Evolutionary conservation across 2,888 invertebrate species (phyloP), one percentile per base, ranked within the genome.

Genomic region (Idaea dimidiata): DNA sequence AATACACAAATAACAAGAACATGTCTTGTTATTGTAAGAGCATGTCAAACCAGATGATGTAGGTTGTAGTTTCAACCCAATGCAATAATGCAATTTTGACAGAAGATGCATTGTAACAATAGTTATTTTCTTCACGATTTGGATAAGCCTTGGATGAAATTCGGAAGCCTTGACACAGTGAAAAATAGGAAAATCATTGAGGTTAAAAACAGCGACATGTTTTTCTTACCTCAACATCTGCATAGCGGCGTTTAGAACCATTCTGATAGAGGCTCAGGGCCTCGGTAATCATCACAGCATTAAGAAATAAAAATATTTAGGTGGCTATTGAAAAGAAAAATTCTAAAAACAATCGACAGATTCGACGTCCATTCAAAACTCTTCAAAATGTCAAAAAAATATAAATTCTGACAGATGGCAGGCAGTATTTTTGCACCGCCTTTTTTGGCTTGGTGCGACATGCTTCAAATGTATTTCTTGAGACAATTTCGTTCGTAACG

Each of bases 241-340:
- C 76, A 95, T 94, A 83, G 96, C 96, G 81, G 95, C 95, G 87
- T 95, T 95, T 88, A 95, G 93, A 84, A 95, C 95, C 96, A 96
- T 96, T 88, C 88, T 94, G 83, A 84, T 79, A 80, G 89, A 91
- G 91, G 92, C 91, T 82, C 82, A 85, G 74, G 84, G 90, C 92
- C 91, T 90, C 90, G 78, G 71, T 77, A 82, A 83, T 84, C 83
- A 86, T 93, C 92, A 93, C 82, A 90, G 84, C 91, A 93, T 92
- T 80, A 86, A 87, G 83, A 81, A 85, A 79, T 76, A 81, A 84
- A 82, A 70, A 72, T 75, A 77, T 75, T 72, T 43, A 10, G 7
- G 43, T 43, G 43, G 43, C 14, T 78, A 76, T 73, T 71, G 66
- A 74, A 77, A 82, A 82, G 77, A 72, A 86, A 86, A 84, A 78